Conservation (phyloP, 2,113 vertebrate species). For the Sapajus apella region DNA sequence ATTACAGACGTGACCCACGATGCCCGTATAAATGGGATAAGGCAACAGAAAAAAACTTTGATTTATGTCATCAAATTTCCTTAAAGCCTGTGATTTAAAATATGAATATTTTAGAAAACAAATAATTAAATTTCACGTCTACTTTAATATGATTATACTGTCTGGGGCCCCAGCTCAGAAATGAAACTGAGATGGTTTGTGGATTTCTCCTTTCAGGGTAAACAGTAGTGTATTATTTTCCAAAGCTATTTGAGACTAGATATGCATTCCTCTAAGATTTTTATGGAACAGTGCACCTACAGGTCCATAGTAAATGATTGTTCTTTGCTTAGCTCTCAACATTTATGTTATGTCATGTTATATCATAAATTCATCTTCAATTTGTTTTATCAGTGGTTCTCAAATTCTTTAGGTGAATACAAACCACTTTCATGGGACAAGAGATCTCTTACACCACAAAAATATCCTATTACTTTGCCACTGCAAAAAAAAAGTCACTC, state of each 20-base stretch:
- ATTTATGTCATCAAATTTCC: slow-evolving; percentile 20
- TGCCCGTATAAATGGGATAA: slow-evolving; percentile 24
- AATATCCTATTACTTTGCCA: neutral
- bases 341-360: neutral
- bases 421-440: neutral
- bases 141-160: neutral
- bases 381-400: neutral
- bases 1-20: no score
- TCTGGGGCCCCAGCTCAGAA: neutral
- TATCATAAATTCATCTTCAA: neutral
- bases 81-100: slow-evolving; percentile 39
- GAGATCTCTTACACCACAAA: neutral
- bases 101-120: slow-evolving; percentile 52
- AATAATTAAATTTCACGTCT: neutral
- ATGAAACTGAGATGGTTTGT: slow-evolving; percentile 27
- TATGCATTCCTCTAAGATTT: neutral
- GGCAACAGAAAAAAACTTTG: neutral
- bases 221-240: slow-evolving; percentile 23
- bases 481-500: neutral
- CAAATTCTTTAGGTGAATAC: slow-evolving; percentile 35
- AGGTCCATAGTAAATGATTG: neutral
- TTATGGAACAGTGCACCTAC: neutral
- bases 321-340: neutral
- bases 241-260: neutral
- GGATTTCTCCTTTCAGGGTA: slow-evolving; percentile 36